Base-by-base conservation (phyloP, 2,113 vertebrate species). In the Pteropus alecto region DNA sequence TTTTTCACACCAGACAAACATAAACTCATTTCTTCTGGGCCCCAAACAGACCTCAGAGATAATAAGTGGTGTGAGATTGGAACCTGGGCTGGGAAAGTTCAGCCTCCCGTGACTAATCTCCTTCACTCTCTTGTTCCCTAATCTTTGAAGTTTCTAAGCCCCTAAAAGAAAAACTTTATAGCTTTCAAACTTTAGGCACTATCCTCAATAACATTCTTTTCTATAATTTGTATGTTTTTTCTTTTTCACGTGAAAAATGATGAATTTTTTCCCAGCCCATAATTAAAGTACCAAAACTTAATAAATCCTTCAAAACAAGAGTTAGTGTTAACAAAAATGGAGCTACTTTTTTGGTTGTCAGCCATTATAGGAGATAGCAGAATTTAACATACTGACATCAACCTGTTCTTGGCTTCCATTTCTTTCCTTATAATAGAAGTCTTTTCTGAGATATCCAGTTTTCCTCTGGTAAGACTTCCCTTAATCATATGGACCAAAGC, bases 271-370 rank as follows among this genome's bases (percentile, higher is more conserved):
- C 19, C 16, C 28, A 70, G 63, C 9, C 58, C 41, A 7, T 56
- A 33, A 78, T 78, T 95, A 82, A 96, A 94, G 70, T 90, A 83
- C 56, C 13, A 24, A 86, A 60, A 19, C 26, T 51, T 65, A 96
- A 85, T 93, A 93, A 93, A 89, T 14, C 24, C 41, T 86, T 79
- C 21, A 35, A 38, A 92, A 74, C 24, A 91, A 43, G 63, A 91
- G 38, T 96, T 93, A 70, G 9, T 91, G 28, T 71, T 95, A 68
- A 87, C 73, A 93, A n/a, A 88, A 95, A 81, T 30, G 18, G 26
- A 87, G 38, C 38, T 63, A 33, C 54, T 96, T 88, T 48, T 43
- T 92, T 71, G 73, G 8, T 71, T 90, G 18, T 78, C 88, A 90
- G 51, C 79, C 4, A 18, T 93, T 58, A 58, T 33, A 15, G 0